Evolutionary conservation across 2,888 invertebrate species (phyloP).

Genomic region (Ophion slaviceki): DNA sequence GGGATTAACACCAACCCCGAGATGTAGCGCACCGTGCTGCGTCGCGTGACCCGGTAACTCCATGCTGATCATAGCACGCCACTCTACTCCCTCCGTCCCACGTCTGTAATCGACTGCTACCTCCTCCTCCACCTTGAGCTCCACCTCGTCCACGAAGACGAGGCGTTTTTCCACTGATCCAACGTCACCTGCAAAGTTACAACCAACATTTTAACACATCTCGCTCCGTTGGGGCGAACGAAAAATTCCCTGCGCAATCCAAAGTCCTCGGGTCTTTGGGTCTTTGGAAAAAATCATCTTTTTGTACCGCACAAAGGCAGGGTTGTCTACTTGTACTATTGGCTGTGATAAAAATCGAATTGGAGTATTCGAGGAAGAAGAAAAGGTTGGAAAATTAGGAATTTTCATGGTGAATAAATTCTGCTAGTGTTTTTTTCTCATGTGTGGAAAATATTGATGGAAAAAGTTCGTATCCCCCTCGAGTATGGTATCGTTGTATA

Average conservation of each 20-base stretch:
- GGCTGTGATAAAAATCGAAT: too few species aligned
- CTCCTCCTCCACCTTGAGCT: constrained; percentile 74
- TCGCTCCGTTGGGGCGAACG: not conserved
- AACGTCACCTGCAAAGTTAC: constrained; percentile 44
- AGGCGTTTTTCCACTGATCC: constrained; percentile 72
- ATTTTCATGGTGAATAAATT: too few species aligned
- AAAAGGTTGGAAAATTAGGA: too few species aligned
- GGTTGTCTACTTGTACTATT: too few species aligned
- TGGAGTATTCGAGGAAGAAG: too few species aligned
- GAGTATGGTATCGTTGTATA: too few species aligned
- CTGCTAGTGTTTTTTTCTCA: too few species aligned
- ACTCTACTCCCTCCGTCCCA: constrained; percentile 76
- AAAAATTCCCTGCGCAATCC: not conserved
- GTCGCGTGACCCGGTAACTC: constrained; percentile 81
- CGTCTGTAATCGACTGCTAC: constrained; percentile 71
- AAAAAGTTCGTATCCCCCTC: too few species aligned
- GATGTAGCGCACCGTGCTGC: constrained; percentile 81
- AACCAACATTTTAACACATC: not conserved
- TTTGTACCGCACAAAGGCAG: too few species aligned
- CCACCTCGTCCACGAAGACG: constrained; percentile 76
- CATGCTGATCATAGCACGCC: constrained; percentile 83
- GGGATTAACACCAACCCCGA: constrained; percentile 79
- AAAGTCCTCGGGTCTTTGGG: not conserved
- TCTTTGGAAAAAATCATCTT: too few species aligned
- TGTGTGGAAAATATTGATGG: too few species aligned